A percentile compares a stretch with the other conserved stretches of the same genome.
Evolutionary conservation across 2,888 invertebrate species (phyloP).

Genomic region (Xestoiulus laeticollis): DNA sequence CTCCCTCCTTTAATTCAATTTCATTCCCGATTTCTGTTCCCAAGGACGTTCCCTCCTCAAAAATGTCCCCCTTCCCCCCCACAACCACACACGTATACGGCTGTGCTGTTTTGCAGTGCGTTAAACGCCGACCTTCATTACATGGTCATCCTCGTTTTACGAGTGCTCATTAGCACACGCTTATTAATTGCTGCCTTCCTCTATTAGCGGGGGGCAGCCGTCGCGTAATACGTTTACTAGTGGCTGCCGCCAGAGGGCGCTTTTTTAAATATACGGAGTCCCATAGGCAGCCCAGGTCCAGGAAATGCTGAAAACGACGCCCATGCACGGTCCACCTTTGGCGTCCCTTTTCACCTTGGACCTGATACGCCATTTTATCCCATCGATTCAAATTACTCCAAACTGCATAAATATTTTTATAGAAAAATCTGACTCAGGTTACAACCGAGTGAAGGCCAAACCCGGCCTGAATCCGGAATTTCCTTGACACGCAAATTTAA

Average conservation of each 20-base stretch:
- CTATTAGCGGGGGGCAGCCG: background rate
- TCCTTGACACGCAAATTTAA: constrained; percentile 26
- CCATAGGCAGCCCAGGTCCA: background rate
- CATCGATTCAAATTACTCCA: background rate
- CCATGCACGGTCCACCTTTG: background rate
- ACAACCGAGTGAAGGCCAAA: background rate
- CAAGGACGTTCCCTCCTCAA: constrained; percentile 1
- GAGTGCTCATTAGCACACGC: background rate
- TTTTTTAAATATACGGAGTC: background rate
- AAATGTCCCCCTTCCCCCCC: background rate
- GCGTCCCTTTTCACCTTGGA: constrained; percentile 7
- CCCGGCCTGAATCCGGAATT: background rate
- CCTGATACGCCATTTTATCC: background rate
- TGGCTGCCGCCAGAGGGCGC: no score
- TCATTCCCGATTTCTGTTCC: background rate
- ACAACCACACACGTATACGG: background rate
- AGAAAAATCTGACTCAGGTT: background rate
- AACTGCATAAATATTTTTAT: background rate
- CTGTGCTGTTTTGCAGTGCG: background rate
- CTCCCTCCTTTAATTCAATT: constrained; percentile 19
- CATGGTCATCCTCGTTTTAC: constrained; percentile 16
- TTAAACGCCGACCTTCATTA: background rate
- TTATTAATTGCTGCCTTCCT: background rate
- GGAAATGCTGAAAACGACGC: background rate
- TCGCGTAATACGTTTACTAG: background rate